A percentile compares a stretch with the other conserved stretches of the same genome.
These are phyloP conservation scores for Lasioglossum figueresi DNA, from an alignment of 2,888 invertebrate genomes.

Conservation along the genomic window DNA sequence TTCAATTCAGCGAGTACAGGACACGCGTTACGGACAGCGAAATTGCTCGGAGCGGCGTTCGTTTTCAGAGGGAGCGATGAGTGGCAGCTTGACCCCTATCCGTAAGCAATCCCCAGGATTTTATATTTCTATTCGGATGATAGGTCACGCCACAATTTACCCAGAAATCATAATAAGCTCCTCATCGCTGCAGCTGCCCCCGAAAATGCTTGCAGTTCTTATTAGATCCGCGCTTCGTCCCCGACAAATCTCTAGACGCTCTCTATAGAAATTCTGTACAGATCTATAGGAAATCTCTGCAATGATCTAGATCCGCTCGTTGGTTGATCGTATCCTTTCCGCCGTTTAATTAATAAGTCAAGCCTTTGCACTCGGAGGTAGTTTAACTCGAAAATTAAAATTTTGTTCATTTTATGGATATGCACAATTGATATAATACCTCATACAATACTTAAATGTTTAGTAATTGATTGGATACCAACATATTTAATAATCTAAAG, in stretches of 20 bases:
- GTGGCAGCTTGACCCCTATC: slow-evolving; percentile 30
- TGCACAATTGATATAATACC: too few species aligned
- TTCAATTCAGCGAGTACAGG: not conserved
- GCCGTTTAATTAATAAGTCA: not conserved
- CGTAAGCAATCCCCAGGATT: slow-evolving; percentile 14
- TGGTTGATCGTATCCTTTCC: not conserved
- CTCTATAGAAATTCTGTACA: not conserved
- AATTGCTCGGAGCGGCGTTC: not conserved
- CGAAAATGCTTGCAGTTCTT: not conserved
- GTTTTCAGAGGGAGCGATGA: slow-evolving; percentile 25
- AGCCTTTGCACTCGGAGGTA: too few species aligned
- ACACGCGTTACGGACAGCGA: not conserved
- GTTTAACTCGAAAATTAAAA: too few species aligned
- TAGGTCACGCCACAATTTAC: slow-evolving; percentile 26
- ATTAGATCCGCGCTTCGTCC: not conserved
- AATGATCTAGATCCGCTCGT: not conserved
- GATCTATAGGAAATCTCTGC: not conserved
- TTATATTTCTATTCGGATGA: slow-evolving; percentile 25
- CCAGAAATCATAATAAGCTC: slow-evolving; percentile 31
- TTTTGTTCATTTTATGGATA: too few species aligned
- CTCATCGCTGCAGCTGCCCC: not conserved
- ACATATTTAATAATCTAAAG: too few species aligned
- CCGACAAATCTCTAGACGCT: not conserved
- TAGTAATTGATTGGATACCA: too few species aligned
- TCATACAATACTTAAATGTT: too few species aligned